Evolutionary conservation across 2,888 invertebrate genomes (phyloP), one percentile per base, ranked within the genome.

Genomic region (Onchidella celtica): DNA sequence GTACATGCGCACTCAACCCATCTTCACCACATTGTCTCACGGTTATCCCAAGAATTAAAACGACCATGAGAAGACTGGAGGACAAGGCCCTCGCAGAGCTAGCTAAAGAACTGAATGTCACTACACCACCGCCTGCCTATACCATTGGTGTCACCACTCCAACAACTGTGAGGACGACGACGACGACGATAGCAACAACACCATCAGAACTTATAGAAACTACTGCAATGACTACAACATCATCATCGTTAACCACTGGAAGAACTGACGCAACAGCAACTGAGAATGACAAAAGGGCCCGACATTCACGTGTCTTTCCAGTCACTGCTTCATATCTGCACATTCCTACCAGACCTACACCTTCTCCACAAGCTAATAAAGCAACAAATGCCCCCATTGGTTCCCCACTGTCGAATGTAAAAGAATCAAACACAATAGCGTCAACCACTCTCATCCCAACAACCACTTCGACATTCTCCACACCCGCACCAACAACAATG

Each of bases 1-100:
- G 78, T 27, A 3, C 38, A 27, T 78, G 78, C 59, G 78, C 78
- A 6, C n/a, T 27, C 24, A 69, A 69, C 59, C 78, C 68, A 14
- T 14, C 6, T 0, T 29, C 36, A 27, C 69, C 69, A 3, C 78
- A 78, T 38, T 78, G 78, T 38, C 21, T 27, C 47, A 59, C 32
- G 27, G n/a, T 65, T 9, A 78, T 78, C 24, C 78, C 78, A 1
- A 1, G 57, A 9, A 78, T 78, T 4, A 69, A 69, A 36, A 34
- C 32, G 14, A 69, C 57, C 3, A 78, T 78, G 78, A 29, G 32
- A 21, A 40, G 27, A 21, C 61, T 78, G 24, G 78, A 78, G 65
- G 24, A 38, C 3, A 78, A 69, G 38, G 57, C 69, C 27, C 34
- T 78, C 27, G 57, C 47, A 14, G 59, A 69, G 36, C 27, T 78